Conservation (phyloP, 2,888 invertebrate species). For the Troides oblongomaculatus region DNA sequence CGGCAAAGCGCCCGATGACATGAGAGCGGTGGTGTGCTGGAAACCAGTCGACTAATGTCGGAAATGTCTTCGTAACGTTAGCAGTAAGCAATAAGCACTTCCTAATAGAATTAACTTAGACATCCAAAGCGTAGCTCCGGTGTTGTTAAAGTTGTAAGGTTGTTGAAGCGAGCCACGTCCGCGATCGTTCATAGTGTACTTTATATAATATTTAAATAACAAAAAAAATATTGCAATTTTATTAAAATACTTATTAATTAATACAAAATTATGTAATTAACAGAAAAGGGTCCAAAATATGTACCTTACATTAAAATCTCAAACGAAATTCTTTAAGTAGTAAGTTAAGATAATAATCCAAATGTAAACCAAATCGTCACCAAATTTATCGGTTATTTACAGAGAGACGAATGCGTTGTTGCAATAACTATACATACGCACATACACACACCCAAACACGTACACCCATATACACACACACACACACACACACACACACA, state of each 20-base stretch:
- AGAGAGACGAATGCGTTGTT: too few relatives aligned
- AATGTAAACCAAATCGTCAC: too few relatives aligned
- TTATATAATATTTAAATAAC: not conserved
- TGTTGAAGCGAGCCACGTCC: not conserved
- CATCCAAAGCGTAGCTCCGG: slow-evolving; percentile 11
- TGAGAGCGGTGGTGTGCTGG: slow-evolving; percentile 89
- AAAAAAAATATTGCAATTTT: not conserved
- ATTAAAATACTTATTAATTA: not conserved
- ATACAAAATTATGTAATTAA: too few relatives aligned
- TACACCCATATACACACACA: too few relatives aligned
- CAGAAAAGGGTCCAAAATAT: too few relatives aligned
- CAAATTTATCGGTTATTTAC: too few relatives aligned
- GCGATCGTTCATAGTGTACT: not conserved
- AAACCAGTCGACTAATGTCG: slow-evolving; percentile 74
- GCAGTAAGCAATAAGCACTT: slow-evolving; percentile 9
- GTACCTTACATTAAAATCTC: too few relatives aligned
- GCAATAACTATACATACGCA: too few relatives aligned
- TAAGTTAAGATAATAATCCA: too few relatives aligned
- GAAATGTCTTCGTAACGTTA: slow-evolving; percentile 1
- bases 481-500: too few relatives aligned
- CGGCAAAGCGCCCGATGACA: slow-evolving; percentile 86
- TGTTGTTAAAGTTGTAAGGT: not conserved
- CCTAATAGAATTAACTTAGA: slow-evolving; percentile 12
- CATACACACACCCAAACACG: too few relatives aligned
- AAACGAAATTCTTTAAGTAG: too few relatives aligned